A percentile compares a stretch with the other conserved stretches of the same genome.
Evolutionary conservation across 2,888 invertebrate genomes (phyloP).

Genomic region (Drosophila demipolita): DNA sequence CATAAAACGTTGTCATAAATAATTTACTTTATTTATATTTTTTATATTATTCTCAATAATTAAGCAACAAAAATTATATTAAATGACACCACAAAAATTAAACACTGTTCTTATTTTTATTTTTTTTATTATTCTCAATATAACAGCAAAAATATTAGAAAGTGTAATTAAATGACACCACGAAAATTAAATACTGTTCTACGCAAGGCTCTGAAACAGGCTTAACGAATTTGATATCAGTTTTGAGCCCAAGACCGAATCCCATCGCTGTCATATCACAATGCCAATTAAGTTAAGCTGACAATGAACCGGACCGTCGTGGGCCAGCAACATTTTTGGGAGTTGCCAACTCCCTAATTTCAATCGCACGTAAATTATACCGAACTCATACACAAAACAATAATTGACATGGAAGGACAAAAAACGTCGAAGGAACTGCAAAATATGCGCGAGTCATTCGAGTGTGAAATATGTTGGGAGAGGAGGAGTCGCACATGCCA

Average conservation of each 20-base stretch:
- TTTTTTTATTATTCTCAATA: neutral
- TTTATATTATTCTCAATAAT: too few relatives aligned
- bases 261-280: constrained; percentile 69
- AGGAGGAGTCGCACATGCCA: constrained; percentile 26
- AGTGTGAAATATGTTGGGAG: constrained; percentile 39
- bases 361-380: constrained; percentile 49
- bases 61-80: neutral
- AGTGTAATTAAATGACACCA: constrained; percentile 29
- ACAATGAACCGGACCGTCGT: constrained; percentile 43
- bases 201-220: constrained; percentile 23
- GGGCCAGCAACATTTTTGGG: constrained; percentile 12
- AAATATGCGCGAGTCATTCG: constrained; percentile 57
- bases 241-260: constrained; percentile 33
- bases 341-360: constrained; percentile 10
- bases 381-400: constrained; percentile 55
- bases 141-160: neutral
- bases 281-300: constrained; percentile 76
- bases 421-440: constrained; percentile 14
- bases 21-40: too few relatives aligned
- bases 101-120: neutral
- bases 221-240: constrained; percentile 63
- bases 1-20: too few relatives aligned
- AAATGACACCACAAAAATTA: neutral
- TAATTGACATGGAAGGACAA: constrained; percentile 2
- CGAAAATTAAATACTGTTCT: neutral